Conservation (phyloP, 2,113 vertebrate genomes). For the Brienomyrus brachyistius region DNA sequence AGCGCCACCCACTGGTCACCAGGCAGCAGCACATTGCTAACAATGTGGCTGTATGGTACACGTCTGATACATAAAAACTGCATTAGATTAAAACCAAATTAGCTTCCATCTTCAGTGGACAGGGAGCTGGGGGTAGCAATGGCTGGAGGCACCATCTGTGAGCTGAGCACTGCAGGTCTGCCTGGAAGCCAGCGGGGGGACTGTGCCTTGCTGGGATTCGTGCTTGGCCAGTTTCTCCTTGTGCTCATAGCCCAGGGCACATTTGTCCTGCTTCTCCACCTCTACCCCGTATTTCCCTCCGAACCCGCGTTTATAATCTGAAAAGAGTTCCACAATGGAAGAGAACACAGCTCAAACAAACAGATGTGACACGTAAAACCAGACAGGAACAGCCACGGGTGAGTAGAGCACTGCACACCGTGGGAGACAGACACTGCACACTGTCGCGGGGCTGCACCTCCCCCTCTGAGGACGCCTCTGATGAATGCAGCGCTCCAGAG, state of each 20-base stretch:
- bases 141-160: background rate
- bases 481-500: background rate
- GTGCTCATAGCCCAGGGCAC: constrained; percentile 82
- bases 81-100: background rate
- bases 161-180: background rate
- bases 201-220: constrained; percentile 82
- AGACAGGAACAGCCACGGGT: background rate
- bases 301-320: constrained; percentile 90
- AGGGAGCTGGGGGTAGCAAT: constrained; percentile 27
- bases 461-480: background rate
- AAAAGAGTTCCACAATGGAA: constrained; percentile 46
- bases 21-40: background rate
- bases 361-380: background rate
- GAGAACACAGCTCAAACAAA: constrained; percentile 10
- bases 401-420: background rate
- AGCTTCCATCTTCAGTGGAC: background rate
- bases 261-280: constrained; percentile 77
- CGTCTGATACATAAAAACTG: background rate
- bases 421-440: background rate
- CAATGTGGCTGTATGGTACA: background rate
- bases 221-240: constrained; percentile 83
- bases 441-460: background rate
- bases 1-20: background rate
- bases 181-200: constrained; percentile 15
- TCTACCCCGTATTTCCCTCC: constrained; percentile 82